Base-by-base conservation (phyloP, 2,797 vertebrate species). In the Eremophila alpestris region DNA sequence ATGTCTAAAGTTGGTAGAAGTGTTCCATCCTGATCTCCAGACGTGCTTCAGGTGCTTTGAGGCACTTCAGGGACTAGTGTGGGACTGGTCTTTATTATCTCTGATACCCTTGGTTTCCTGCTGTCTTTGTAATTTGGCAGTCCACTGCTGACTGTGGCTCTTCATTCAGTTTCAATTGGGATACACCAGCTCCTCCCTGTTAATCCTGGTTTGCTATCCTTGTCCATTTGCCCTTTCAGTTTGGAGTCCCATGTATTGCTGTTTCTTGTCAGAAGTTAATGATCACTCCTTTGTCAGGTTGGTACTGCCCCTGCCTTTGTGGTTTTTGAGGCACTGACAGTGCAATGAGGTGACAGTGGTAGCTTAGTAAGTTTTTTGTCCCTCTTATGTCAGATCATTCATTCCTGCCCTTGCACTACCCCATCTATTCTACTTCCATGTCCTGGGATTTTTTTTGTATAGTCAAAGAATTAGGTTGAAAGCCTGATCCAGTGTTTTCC, bases 381-480 rank as follows among this genome's bases (percentile, higher is more conserved):
- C 21, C 71, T 91, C 64, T 60, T 65, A 23, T 17, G 29, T 89
- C 48, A 70, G 52, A 49, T 80, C 23, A 43, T 83, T 94, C 55
- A 36, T 77, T 94, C 36, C 43, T 83, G 52, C 38, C 24, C 54
- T 67, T 74, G 21, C 8, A 45, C 11, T 68, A 22, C 17, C 13
- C 21, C 0, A 1, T 84, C 21, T 77, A 34, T 89, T 79, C 65
- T 71, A 29, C 67, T 85, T 48, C 49, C 15, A 1, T 36, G 30
- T 89, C 18, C 15, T 82, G 40, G 8, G 24, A 19, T 24, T 43
- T 71, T 77, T 71, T 74, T 34, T 63, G 18, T 68, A 16, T 17
- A 38, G 24, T 87, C 80, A 75, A 84, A 70, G 45, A 91, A 60
- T 77, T 79, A 67, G 23, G 49, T 63, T 91, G 64, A 92, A 93